Conservation (phyloP, 1,140 invertebrate species). For the Scaptomyza pallida region DNA sequence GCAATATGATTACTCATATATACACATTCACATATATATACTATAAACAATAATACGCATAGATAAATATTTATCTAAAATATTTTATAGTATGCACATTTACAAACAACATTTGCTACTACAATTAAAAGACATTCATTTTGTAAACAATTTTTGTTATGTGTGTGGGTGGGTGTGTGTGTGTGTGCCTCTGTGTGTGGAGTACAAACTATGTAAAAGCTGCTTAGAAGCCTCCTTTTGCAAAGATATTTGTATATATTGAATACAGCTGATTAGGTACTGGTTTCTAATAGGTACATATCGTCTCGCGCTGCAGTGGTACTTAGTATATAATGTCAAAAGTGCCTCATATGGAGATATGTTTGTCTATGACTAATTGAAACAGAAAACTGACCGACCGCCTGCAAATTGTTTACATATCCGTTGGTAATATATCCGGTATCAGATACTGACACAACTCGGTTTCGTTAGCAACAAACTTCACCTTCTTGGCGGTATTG, state of each 20-base stretch:
- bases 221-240: slow-evolving; percentile 31
- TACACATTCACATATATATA: slow-evolving; percentile 47
- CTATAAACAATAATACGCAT: slow-evolving; percentile 46
- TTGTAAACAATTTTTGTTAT: slow-evolving; percentile 40
- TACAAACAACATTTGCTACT: slow-evolving; percentile 50
- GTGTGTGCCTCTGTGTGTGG: slow-evolving; percentile 5
- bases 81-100: slow-evolving; percentile 68
- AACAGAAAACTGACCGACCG: not conserved
- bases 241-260: slow-evolving; percentile 21
- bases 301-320: slow-evolving; percentile 31
- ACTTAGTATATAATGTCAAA: slow-evolving; percentile 17
- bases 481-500: slow-evolving; percentile 90
- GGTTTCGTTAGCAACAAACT: slow-evolving; percentile 88
- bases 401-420: slow-evolving; percentile 85
- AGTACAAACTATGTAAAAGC: slow-evolving; percentile 57
- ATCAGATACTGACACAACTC: slow-evolving; percentile 90
- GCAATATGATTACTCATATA: slow-evolving; percentile 58
- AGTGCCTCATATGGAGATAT: slow-evolving; percentile 59
- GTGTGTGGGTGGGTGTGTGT: no score
- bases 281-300: slow-evolving; percentile 60
- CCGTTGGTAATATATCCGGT: slow-evolving; percentile 89
- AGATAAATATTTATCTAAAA: slow-evolving; percentile 75
- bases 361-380: slow-evolving; percentile 65
- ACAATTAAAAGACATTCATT: slow-evolving; percentile 66
- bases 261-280: slow-evolving; percentile 60